Conservation (phyloP, 2,113 vertebrate genomes). For the Engystomops pustulosus region DNA sequence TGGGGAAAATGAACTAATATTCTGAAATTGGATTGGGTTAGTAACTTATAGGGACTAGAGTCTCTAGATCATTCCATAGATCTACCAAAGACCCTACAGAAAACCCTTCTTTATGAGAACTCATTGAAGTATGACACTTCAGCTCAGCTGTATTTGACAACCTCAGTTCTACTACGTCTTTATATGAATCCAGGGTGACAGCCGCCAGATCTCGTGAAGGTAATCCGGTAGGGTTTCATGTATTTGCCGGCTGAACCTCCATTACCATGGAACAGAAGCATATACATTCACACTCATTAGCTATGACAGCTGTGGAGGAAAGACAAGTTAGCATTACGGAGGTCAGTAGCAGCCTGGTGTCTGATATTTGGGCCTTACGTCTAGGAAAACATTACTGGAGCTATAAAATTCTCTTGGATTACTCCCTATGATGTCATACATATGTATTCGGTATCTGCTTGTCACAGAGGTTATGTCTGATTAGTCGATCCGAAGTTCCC, state of each 20-base stretch:
- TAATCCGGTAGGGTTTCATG: neutral
- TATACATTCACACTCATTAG: slow-evolving; percentile 32
- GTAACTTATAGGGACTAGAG: too few species aligned
- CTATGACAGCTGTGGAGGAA: slow-evolving; percentile 41
- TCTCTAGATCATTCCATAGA: too few species aligned
- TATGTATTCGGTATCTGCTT: slow-evolving; percentile 48
- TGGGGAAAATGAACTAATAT: too few species aligned
- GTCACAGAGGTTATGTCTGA: slow-evolving; percentile 55
- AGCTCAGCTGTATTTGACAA: neutral
- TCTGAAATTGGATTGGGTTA: too few species aligned
- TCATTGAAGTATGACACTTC: too few species aligned
- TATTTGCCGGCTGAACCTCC: neutral
- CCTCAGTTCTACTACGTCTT: neutral
- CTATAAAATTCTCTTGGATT: slow-evolving; percentile 30
- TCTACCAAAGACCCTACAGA: too few species aligned
- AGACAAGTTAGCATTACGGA: slow-evolving; percentile 15
- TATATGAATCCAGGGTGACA: neutral
- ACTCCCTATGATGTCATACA: slow-evolving; percentile 57
- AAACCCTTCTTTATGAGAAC: too few species aligned
- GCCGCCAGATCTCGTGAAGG: neutral
- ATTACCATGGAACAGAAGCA: neutral
- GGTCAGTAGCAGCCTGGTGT: neutral
- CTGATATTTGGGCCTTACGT: slow-evolving; percentile 40
- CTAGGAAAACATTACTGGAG: slow-evolving; percentile 39
- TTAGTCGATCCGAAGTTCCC: slow-evolving; percentile 54